phyloP scores from a whole-genome alignment of 2,888 invertebrate genomes.

The Diaphora mendica region DNA sequence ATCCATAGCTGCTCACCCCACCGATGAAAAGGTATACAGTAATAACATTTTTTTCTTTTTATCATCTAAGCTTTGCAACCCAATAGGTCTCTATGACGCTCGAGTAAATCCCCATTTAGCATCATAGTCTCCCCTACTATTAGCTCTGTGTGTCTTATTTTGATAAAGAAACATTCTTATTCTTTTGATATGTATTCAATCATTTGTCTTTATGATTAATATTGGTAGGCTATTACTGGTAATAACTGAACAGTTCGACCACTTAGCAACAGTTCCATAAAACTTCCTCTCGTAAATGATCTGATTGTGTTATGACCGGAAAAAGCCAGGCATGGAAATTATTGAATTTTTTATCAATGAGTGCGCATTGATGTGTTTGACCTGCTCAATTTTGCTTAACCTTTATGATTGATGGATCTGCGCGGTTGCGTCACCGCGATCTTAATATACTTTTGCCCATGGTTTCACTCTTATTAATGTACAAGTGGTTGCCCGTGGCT shows the following conservation, averaged over 20 bases:
- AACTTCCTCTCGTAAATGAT: background rate
- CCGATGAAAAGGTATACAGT: no score
- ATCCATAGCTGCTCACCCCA: no score
- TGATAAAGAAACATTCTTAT: background rate
- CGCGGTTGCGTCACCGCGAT: background rate
- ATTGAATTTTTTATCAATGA: background rate
- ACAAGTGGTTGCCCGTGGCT: no score
- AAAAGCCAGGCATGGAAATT: background rate
- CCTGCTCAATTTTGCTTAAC: conserved; percentile 3
- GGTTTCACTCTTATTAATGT: background rate
- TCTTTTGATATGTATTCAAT: background rate
- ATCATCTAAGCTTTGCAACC: no score
- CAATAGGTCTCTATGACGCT: no score
- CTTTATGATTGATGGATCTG: conserved; percentile 3
- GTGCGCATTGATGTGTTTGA: background rate
- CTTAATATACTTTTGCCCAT: background rate
- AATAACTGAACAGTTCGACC: background rate
- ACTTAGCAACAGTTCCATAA: background rate
- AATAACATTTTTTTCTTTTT: no score
- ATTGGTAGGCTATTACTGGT: background rate
- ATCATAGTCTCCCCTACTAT: no score
- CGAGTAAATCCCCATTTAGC: no score
- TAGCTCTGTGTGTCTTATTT: no score
- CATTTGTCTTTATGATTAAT: background rate
- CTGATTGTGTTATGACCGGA: background rate